Evolutionary conservation across 2,797 vertebrate species (phyloP), one percentile per base, ranked within the genome.

Genomic region (Buphagus erythrorhynchus): DNA sequence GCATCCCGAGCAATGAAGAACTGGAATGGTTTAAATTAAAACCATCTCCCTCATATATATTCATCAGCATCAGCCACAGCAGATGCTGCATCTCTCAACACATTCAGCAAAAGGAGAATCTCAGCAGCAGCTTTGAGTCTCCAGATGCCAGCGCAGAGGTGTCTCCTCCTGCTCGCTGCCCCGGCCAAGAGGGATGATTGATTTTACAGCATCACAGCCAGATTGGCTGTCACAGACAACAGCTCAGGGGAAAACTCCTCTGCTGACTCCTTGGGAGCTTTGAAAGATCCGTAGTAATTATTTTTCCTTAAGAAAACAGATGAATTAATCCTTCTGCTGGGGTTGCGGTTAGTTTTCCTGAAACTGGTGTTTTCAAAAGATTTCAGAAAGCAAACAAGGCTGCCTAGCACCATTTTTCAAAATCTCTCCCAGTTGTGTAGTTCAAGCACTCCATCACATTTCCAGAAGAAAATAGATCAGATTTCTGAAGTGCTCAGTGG

Each of bases 301-400:
- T 81, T 86, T 91, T 84, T 88, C 58, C 79, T 75, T 83, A 45
- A 54, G 82, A 88, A 96, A 94, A 93, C 1, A 69, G 49, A 84
- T 38, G 8, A 85, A 76, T 83, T 92, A 91, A 90, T 73, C 87
- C 49, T 83, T 59, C 85, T 78, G 76, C 51, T 84, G 10, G 13
- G 31, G 15, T 13, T 80, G 61, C 0, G 1, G 57, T 63, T 91
- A 21, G 28, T 72, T 95, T 95, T 33, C 54, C 85, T 66, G 20
- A 88, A 92, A 38, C 3, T 4, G 49, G 14, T 55, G 48, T 40
- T 94, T 86, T 76, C 35, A 66, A 19, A 46, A n/a, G 21, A 40
- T 51, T 91, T 91, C 90, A 77, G 88, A 83, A 80, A 83, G 68
- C 49, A 78, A 82, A 62, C 24, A 54, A 72, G 36, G 8, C 87